phyloP scores from a whole-genome alignment of 2,113 vertebrate species.

The Limanda limanda region DNA sequence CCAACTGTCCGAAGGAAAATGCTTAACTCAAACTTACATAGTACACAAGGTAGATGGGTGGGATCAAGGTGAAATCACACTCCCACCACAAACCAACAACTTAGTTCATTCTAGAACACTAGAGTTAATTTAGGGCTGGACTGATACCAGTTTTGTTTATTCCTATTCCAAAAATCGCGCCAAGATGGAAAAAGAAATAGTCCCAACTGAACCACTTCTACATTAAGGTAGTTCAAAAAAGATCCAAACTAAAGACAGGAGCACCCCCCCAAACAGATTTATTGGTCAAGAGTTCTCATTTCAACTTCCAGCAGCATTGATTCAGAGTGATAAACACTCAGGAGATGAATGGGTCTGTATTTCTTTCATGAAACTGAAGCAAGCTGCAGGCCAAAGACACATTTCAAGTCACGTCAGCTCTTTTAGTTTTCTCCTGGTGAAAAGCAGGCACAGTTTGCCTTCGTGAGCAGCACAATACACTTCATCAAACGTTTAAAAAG shows the following conservation, averaged over 20 bases:
- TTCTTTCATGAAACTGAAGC: conserved; percentile 40
- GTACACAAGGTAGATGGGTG: too few relatives aligned
- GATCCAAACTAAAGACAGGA: conserved; percentile 2
- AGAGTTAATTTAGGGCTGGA: too few relatives aligned
- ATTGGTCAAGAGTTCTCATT: conserved; percentile 32
- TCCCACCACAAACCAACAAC: too few relatives aligned
- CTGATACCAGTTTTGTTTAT: too few relatives aligned
- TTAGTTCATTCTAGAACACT: too few relatives aligned
- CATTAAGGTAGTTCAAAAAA: too few relatives aligned
- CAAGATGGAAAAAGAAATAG: too few relatives aligned
- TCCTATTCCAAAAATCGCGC: too few relatives aligned
- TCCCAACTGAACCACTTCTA: too few relatives aligned
- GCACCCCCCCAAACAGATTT: conserved; percentile 14
- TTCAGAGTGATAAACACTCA: conserved; percentile 26
- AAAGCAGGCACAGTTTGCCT: conserved; percentile 8
- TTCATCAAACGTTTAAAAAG: background rate
- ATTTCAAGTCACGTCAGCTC: conserved; percentile 45
- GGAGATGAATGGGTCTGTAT: conserved; percentile 38
- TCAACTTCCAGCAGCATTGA: conserved; percentile 25
- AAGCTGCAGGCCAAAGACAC: conserved; percentile 35
- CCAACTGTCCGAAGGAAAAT: too few relatives aligned
- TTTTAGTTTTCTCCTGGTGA: conserved; percentile 13
- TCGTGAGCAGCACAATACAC: background rate
- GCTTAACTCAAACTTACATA: too few relatives aligned
- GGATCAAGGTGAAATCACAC: too few relatives aligned